Evolutionary conservation across 2,888 invertebrate species (phyloP).

Genomic region (Auanema sp.): DNA sequence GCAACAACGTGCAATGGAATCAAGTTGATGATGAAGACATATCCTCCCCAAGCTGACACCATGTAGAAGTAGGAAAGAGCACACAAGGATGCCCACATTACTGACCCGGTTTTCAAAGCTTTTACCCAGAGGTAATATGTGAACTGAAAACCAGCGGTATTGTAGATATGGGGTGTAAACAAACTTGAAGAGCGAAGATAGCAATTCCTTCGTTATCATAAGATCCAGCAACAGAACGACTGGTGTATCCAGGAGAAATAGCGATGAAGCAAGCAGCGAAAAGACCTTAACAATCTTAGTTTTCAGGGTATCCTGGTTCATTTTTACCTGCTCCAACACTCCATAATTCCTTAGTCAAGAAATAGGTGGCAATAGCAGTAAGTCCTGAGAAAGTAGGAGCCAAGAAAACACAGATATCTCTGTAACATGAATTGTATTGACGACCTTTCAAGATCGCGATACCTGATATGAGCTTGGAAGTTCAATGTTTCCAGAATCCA

Average conservation of each 20-base stretch:
- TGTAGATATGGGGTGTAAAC: not conserved
- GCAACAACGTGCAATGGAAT: conserved; percentile 97
- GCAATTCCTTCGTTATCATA: conserved; percentile 99
- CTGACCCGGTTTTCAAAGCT: conserved; percentile 92
- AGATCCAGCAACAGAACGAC: conserved; percentile 96
- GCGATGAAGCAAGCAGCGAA: conserved; percentile 99
- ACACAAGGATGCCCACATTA: conserved; percentile 92
- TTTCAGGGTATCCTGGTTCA: no score
- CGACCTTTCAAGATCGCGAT: conserved; percentile 70
- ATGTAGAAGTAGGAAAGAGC: conserved; percentile 98
- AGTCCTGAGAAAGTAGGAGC: conserved; percentile 98
- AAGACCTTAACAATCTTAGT: conserved; percentile 75
- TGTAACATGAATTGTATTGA: not conserved
- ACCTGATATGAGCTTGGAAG: conserved; percentile 95
- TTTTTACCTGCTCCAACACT: conserved; percentile 32
- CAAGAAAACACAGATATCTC: conserved; percentile 82
- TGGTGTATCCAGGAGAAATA: conserved; percentile 96
- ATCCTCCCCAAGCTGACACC: conserved; percentile 99
- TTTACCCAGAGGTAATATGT: conserved; percentile 98
- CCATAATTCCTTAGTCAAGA: conserved; percentile 77
- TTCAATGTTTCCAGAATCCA: conserved; percentile 86
- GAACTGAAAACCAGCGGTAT: conserved; percentile 71
- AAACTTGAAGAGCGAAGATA: conserved; percentile 85
- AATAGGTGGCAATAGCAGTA: conserved; percentile 94
- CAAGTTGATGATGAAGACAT: conserved; percentile 98